Evolutionary conservation across 2,888 invertebrate genomes (phyloP).

Genomic region (Melolontha melolontha): DNA sequence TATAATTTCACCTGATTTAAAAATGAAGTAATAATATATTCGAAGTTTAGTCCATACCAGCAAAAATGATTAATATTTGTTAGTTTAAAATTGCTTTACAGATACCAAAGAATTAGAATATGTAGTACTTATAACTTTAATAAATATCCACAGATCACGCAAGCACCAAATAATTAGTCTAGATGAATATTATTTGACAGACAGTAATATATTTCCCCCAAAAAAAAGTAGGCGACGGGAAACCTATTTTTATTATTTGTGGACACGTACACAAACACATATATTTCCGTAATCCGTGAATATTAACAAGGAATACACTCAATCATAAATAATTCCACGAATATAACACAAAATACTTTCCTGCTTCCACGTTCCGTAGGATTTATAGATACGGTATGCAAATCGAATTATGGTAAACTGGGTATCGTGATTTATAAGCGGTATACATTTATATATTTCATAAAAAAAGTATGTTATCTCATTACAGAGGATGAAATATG

Average conservation of each 20-base stretch:
- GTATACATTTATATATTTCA: conserved; percentile 39
- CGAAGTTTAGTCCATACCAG: too few relatives aligned
- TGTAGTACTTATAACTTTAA: conserved; percentile 6
- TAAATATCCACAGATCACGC: conserved; percentile 22
- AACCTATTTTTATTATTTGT: conserved; percentile 12
- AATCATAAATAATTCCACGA: conserved; percentile 38
- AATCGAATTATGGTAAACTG: conserved; percentile 46
- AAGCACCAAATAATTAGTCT: conserved; percentile 6
- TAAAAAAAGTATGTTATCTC: conserved; percentile 41
- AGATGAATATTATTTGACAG: conserved; percentile 15
- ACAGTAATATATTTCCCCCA: conserved; percentile 8
- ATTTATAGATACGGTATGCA: conserved; percentile 49
- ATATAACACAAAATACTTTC: conserved; percentile 44
- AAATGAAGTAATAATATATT: too few relatives aligned
- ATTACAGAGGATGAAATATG: conserved; percentile 43
- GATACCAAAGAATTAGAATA: neutral
- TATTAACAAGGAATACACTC: conserved; percentile 20
- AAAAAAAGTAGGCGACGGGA: neutral
- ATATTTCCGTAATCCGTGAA: conserved; percentile 28
- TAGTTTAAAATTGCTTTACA: neutral
- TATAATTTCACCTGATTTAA: too few relatives aligned
- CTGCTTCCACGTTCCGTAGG: conserved; percentile 43
- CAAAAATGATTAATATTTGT: conserved; percentile 2
- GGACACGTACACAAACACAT: conserved; percentile 12
- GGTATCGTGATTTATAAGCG: conserved; percentile 40